A percentile compares a stretch with the other conserved stretches of the same genome.
Evolutionary conservation across 2,888 invertebrate genomes (phyloP).

Genomic region (Lacanobia oleracea): DNA sequence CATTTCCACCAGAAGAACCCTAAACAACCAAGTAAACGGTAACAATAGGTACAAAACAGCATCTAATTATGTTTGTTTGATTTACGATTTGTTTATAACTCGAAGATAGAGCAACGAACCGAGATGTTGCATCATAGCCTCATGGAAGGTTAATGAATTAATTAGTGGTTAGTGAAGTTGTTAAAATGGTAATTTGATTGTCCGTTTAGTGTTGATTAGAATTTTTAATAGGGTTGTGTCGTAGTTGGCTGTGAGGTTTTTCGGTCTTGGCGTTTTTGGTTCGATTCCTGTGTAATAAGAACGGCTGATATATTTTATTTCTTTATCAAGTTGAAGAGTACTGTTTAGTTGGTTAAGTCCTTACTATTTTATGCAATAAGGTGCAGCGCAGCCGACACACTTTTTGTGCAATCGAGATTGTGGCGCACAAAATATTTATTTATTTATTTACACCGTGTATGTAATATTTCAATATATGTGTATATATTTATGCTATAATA

Average conservation of each 20-base stretch:
- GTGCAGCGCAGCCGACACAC: too few relatives aligned
- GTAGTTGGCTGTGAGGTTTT: slow-evolving; percentile 8
- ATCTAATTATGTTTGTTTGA: slow-evolving; percentile 62
- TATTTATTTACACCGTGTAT: too few relatives aligned
- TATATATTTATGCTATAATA: too few relatives aligned
- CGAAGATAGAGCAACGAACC: slow-evolving; percentile 68
- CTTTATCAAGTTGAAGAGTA: too few relatives aligned
- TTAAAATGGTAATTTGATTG: slow-evolving; percentile 52
- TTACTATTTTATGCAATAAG: too few relatives aligned
- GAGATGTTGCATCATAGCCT: slow-evolving; percentile 68
- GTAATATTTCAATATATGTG: too few relatives aligned
- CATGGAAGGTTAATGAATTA: slow-evolving; percentile 48
- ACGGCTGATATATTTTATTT: not conserved
- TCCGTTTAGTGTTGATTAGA: slow-evolving; percentile 35
- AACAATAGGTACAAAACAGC: slow-evolving; percentile 53
- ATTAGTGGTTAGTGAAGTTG: slow-evolving; percentile 51
- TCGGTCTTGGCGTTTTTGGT: not conserved
- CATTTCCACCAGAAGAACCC: slow-evolving; percentile 41
- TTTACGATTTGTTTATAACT: slow-evolving; percentile 63
- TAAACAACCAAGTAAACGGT: slow-evolving; percentile 51
- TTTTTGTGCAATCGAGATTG: too few relatives aligned
- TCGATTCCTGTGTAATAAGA: not conserved
- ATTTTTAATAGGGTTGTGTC: slow-evolving; percentile 13
- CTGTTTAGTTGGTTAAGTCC: too few relatives aligned
- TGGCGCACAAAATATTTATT: too few relatives aligned